These are phyloP conservation scores for Sander vitreus DNA, from an alignment of 2,113 vertebrate species.

Conservation along the genomic window DNA sequence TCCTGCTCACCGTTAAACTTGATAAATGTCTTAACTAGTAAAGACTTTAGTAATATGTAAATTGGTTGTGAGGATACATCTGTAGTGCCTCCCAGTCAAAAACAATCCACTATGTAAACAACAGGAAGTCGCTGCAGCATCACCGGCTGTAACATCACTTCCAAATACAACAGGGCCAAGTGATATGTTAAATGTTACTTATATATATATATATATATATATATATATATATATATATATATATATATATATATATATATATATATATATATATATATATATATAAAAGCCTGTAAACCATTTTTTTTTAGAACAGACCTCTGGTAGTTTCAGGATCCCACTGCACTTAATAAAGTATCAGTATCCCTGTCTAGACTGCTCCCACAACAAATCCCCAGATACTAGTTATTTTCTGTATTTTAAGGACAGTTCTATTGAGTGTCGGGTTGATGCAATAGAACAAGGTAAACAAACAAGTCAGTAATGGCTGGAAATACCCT, in stretches of 20 bases:
- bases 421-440: constrained; percentile 26
- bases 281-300: background rate
- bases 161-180: background rate
- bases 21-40: background rate
- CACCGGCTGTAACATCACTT: constrained; percentile 3
- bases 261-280: too few relatives aligned
- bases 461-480: constrained; percentile 66
- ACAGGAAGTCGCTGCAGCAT: background rate
- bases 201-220: too few relatives aligned
- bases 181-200: background rate
- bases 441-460: constrained; percentile 52
- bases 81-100: constrained; percentile 1
- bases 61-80: background rate
- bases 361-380: constrained; percentile 8
- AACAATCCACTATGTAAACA: background rate
- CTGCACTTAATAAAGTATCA: constrained; percentile 4
- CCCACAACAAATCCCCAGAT: constrained; percentile 22
- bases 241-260: too few relatives aligned
- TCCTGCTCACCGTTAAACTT: background rate
- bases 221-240: too few relatives aligned
- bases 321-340: constrained; percentile 5
- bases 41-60: background rate
- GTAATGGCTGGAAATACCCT: constrained; percentile 76
- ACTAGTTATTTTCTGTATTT: constrained; percentile 24
- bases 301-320: background rate